phyloP scores from a whole-genome alignment of 2,888 invertebrate genomes.

The Exocentrus adspersus region DNA sequence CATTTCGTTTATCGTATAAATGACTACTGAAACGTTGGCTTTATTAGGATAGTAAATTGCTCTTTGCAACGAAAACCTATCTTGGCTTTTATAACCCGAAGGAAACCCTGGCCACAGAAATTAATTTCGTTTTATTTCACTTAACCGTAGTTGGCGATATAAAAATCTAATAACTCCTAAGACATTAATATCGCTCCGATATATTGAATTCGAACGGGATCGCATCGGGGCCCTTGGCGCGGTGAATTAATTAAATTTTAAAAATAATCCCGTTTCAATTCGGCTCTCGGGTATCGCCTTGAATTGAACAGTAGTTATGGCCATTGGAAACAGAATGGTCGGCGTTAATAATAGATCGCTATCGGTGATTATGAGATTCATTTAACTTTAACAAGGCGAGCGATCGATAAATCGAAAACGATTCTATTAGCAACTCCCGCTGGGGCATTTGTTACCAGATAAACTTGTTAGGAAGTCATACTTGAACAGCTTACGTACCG shows the following conservation, averaged over 20 bases:
- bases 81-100: too few relatives aligned
- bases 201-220: not conserved
- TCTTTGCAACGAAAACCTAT: too few relatives aligned
- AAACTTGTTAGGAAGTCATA: too few relatives aligned
- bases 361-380: conserved; percentile 25
- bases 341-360: conserved; percentile 19
- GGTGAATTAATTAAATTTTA: conserved; percentile 16
- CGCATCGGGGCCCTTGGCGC: not conserved
- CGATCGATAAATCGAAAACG: conserved; percentile 19
- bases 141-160: too few relatives aligned
- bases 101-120: too few relatives aligned
- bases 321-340: conserved; percentile 13
- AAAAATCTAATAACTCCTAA: too few relatives aligned
- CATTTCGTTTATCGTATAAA: too few relatives aligned
- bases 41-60: too few relatives aligned
- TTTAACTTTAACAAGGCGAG: conserved; percentile 24
- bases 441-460: too few relatives aligned
- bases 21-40: too few relatives aligned
- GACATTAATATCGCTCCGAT: not conserved
- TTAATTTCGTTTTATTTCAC: too few relatives aligned
- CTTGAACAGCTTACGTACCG: too few relatives aligned
- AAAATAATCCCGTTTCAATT: conserved; percentile 12
- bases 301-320: conserved; percentile 14
- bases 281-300: conserved; percentile 11
- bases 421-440: conserved; percentile 6